Evolutionary conservation across 2,113 vertebrate genomes (phyloP).

Genomic region (Entelurus aequoreus): DNA sequence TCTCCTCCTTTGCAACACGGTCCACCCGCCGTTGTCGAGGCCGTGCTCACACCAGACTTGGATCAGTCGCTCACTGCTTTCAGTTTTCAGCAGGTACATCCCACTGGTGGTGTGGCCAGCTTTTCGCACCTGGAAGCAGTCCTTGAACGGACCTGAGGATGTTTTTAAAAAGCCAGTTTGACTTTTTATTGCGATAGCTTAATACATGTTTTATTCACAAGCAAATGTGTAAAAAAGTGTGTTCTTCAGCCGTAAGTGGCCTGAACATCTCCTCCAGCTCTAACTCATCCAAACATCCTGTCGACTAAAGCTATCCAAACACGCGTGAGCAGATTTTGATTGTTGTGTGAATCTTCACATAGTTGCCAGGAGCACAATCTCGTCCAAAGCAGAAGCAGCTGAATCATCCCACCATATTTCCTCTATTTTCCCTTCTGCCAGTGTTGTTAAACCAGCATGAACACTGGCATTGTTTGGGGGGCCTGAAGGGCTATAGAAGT

Average conservation of each 20-base stretch:
- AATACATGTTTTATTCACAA: too few species aligned
- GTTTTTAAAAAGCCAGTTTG: neutral
- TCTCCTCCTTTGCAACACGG: constrained; percentile 90
- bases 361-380: neutral
- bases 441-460: constrained; percentile 50
- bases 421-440: constrained; percentile 33
- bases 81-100: constrained; percentile 91
- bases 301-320: constrained; percentile 19
- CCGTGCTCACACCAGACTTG: constrained; percentile 95
- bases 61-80: constrained; percentile 78
- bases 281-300: constrained; percentile 14
- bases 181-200: too few species aligned
- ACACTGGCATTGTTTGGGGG: constrained; percentile 48
- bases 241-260: constrained; percentile 3
- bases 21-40: constrained; percentile 95
- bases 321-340: constrained; percentile 1
- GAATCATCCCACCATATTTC: constrained; percentile 32
- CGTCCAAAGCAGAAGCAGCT: constrained; percentile 21
- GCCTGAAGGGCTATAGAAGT: constrained; percentile 11
- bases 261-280: constrained; percentile 15
- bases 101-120: constrained; percentile 87
- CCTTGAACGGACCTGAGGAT: constrained; percentile 85
- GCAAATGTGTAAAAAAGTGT: neutral
- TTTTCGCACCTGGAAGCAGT: constrained; percentile 87
- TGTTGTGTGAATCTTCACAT: constrained; percentile 12